These are phyloP conservation scores for Heliconius melpomene DNA, from an alignment of 1,140 invertebrate species.

Conservation along the genomic window DNA sequence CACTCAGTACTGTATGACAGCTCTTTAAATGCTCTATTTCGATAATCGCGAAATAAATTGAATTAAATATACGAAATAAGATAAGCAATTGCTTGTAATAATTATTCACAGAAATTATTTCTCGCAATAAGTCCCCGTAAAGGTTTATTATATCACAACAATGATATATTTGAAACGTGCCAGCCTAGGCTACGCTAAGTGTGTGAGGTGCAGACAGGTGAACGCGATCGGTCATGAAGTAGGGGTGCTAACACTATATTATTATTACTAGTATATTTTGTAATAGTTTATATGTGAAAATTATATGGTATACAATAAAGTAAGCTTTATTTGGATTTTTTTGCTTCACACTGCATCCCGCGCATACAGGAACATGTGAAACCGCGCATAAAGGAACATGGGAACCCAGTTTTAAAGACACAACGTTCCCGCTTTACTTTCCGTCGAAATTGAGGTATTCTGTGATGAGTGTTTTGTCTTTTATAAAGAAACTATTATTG, in stretches of 20 bases:
- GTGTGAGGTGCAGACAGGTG: constrained; percentile 35
- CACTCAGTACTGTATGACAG: not conserved
- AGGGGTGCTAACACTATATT: constrained; percentile 25
- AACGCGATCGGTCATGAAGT: constrained; percentile 20
- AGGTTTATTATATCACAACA: constrained; percentile 38
- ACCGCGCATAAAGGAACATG: too few relatives aligned
- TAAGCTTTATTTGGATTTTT: too few relatives aligned
- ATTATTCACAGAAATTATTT: constrained; percentile 9
- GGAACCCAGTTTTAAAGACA: too few relatives aligned
- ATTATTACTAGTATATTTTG: not conserved
- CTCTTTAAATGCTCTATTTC: constrained; percentile 6
- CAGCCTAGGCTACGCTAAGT: constrained; percentile 23
- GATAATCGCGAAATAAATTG: not conserved
- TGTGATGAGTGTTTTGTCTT: too few relatives aligned
- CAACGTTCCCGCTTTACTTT: too few relatives aligned
- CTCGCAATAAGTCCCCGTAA: constrained; percentile 17
- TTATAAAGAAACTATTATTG: too few relatives aligned
- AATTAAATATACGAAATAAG: not conserved
- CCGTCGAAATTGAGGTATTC: too few relatives aligned
- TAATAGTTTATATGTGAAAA: not conserved
- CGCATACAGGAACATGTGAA: too few relatives aligned
- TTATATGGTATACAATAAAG: too few relatives aligned
- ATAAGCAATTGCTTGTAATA: constrained; percentile 4
- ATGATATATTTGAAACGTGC: constrained; percentile 29
- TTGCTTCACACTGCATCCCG: too few relatives aligned